phyloP scores from a whole-genome alignment of 2,888 invertebrate genomes.

The Argyresthia albistria region DNA sequence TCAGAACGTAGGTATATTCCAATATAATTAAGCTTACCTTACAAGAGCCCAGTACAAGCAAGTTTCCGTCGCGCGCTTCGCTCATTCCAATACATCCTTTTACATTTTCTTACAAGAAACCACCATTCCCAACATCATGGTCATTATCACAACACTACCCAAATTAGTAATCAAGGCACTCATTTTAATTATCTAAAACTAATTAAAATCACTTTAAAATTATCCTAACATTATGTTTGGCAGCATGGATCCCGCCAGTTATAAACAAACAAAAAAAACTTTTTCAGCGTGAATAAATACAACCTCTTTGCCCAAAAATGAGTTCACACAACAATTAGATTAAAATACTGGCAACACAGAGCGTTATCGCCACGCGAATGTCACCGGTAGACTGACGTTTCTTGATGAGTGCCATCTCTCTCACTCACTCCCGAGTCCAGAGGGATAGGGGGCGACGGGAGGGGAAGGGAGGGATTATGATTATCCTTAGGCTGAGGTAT shows the following conservation, averaged over 20 bases:
- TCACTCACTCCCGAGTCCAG: not conserved
- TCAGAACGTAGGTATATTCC: not conserved
- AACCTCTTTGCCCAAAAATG: constrained; percentile 7
- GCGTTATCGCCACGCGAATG: constrained; percentile 34
- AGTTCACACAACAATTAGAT: not conserved
- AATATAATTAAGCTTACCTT: constrained; percentile 27
- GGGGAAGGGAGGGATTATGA: not conserved
- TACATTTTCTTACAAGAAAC: constrained; percentile 9
- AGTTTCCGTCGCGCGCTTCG: constrained; percentile 15
- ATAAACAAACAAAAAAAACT: not conserved
- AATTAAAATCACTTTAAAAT: not conserved
- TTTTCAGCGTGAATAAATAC: not conserved
- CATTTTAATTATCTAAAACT: not conserved
- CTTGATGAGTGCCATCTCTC: constrained; percentile 2
- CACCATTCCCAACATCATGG: constrained; percentile 15
- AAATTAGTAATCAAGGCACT: not conserved
- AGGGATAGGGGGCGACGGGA: not conserved
- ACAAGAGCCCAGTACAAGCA: constrained; percentile 35
- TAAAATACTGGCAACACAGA: not conserved
- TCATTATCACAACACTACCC: constrained; percentile 10
- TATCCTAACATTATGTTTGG: not conserved
- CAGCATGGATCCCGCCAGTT: not conserved
- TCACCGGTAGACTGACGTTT: constrained; percentile 39
- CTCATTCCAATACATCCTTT: constrained; percentile 28
- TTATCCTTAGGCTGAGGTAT: constrained; percentile 2